phyloP scores from a whole-genome alignment of 2,888 invertebrate species.

The Mythimna ferrago region DNA sequence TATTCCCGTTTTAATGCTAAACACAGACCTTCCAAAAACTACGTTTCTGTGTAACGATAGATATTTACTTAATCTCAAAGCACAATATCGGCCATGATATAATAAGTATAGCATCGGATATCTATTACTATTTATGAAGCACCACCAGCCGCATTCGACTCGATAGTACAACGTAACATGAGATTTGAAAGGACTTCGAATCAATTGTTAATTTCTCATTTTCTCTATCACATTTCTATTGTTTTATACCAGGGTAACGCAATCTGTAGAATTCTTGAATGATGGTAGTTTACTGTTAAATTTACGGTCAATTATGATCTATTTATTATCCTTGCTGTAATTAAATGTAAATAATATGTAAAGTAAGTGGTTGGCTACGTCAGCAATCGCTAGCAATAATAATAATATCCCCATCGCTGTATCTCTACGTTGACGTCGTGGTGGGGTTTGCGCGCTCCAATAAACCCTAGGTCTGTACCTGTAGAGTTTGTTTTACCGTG shows the following conservation, averaged over 20 bases:
- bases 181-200: slow-evolving; percentile 1
- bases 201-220: slow-evolving; percentile 16
- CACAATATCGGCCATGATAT: too few species aligned
- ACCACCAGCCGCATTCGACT: neutral
- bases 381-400: neutral
- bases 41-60: too few species aligned
- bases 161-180: slow-evolving; percentile 1
- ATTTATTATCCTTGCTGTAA: slow-evolving; percentile 11
- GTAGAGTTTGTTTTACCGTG: too few species aligned
- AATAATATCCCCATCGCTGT: too few species aligned
- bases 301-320: slow-evolving; percentile 21
- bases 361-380: neutral
- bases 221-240: slow-evolving; percentile 15
- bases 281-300: slow-evolving; percentile 18
- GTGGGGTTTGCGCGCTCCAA: too few species aligned
- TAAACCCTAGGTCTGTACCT: too few species aligned
- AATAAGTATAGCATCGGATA: too few species aligned
- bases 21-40: too few species aligned
- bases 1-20: too few species aligned
- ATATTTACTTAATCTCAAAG: too few species aligned
- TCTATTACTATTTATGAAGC: neutral
- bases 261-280: slow-evolving; percentile 12
- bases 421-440: too few species aligned
- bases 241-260: slow-evolving; percentile 6
- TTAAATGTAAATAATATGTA: slow-evolving; percentile 33